Conservation (phyloP, 2,797 vertebrate genomes). For the Cuniculus paca region DNA sequence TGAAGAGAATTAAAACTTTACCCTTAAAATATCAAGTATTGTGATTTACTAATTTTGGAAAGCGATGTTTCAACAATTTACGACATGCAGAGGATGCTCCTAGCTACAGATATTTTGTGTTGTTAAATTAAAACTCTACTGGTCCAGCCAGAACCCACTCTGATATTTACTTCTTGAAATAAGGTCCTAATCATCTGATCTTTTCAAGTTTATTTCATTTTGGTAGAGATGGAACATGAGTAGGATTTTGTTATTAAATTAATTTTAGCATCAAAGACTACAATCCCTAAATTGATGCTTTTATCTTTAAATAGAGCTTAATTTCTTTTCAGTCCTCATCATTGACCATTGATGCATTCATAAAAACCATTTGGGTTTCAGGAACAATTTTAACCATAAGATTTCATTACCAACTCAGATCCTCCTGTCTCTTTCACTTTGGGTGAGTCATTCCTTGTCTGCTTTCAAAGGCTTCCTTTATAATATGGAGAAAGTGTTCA, state of each 20-base stretch:
- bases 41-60: slow-evolving; percentile 48
- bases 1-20: slow-evolving; percentile 35
- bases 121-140: slow-evolving; percentile 18
- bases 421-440: background rate
- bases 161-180: slow-evolving; percentile 40
- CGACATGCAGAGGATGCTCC: background rate
- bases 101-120: background rate
- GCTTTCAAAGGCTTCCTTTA: slow-evolving; percentile 3
- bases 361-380: background rate
- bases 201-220: slow-evolving; percentile 33
- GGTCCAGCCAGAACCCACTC: background rate
- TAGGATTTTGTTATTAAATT: slow-evolving; percentile 34
- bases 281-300: background rate
- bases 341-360: background rate
- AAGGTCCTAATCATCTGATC: background rate
- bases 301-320: slow-evolving; percentile 20
- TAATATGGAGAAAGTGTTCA: background rate
- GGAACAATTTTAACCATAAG: slow-evolving; percentile 3
- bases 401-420: background rate
- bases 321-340: background rate
- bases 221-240: background rate
- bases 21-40: background rate
- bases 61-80: background rate
- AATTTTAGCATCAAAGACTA: slow-evolving; percentile 28
- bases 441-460: slow-evolving; percentile 6